phyloP scores from a whole-genome alignment of 1,140 invertebrate species.

The Heliothis virescens region DNA sequence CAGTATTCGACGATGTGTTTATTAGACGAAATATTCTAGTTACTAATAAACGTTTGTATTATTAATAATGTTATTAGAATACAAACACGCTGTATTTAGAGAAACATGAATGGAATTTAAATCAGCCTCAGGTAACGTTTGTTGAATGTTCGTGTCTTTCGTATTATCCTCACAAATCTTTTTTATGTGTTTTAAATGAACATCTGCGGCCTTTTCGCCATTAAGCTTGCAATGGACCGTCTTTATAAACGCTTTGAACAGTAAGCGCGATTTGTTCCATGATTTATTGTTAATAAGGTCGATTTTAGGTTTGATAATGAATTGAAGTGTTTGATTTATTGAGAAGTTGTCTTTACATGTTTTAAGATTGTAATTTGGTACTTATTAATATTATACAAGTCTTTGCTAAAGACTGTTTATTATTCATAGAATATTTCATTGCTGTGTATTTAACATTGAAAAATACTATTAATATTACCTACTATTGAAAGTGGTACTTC shows the following conservation, averaged over 20 bases:
- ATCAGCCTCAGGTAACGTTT: background rate
- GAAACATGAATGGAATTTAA: background rate
- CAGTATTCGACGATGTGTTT: background rate
- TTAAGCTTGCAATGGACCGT: background rate
- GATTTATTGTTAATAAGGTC: too few relatives aligned
- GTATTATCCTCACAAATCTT: slow-evolving; percentile 35
- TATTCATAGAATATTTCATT: too few relatives aligned
- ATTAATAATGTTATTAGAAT: slow-evolving; percentile 5
- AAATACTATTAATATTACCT: too few relatives aligned
- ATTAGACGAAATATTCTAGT: background rate
- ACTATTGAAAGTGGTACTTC: too few relatives aligned
- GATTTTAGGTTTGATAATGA: too few relatives aligned
- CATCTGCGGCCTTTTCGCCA: slow-evolving; percentile 16
- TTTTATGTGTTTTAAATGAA: slow-evolving; percentile 33
- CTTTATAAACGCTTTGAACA: background rate
- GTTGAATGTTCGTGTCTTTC: background rate
- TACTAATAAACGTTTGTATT: background rate
- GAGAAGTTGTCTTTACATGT: too few relatives aligned
- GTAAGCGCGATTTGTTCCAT: background rate
- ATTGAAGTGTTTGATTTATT: too few relatives aligned
- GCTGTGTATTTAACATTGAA: too few relatives aligned
- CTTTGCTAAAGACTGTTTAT: too few relatives aligned
- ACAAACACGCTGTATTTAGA: slow-evolving; percentile 4
- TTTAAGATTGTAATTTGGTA: too few relatives aligned
- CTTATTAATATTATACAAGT: too few relatives aligned